Conservation (phyloP, 1,140 invertebrate genomes). For the Acyrthosiphon pisum region DNA sequence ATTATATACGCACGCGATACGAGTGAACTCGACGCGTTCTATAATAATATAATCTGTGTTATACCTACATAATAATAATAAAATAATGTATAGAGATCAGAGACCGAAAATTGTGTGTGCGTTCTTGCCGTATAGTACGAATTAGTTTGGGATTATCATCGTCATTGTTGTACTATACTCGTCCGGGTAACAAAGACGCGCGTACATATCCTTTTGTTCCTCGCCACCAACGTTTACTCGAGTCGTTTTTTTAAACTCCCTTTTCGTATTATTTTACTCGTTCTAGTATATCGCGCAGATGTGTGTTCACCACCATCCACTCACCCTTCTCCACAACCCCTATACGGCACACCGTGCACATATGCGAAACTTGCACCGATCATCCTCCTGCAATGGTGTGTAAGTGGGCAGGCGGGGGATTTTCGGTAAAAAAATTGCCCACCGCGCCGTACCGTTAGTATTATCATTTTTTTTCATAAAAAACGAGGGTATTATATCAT, state of each 20-base stretch:
- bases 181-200: background rate
- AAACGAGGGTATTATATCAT: background rate
- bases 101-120: background rate
- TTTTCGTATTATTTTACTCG: background rate
- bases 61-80: background rate
- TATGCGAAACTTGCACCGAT: background rate
- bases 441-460: background rate
- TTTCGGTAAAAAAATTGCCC: background rate
- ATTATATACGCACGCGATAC: background rate
- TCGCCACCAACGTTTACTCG: background rate
- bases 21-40: background rate
- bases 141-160: conserved; percentile 9
- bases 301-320: background rate
- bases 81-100: background rate
- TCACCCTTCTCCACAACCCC: no score
- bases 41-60: background rate
- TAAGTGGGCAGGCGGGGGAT: no score
- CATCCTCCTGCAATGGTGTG: no score
- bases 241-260: background rate
- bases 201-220: background rate
- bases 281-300: background rate
- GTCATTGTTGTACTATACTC: conserved; percentile 15
- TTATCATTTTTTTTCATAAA: background rate
- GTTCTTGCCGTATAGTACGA: background rate
- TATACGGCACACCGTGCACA: no score